A percentile compares a stretch with the other conserved stretches of the same genome.
These are phyloP conservation scores for Hymenopus coronatus DNA, from an alignment of 2,888 invertebrate species.

Conservation along the genomic window DNA sequence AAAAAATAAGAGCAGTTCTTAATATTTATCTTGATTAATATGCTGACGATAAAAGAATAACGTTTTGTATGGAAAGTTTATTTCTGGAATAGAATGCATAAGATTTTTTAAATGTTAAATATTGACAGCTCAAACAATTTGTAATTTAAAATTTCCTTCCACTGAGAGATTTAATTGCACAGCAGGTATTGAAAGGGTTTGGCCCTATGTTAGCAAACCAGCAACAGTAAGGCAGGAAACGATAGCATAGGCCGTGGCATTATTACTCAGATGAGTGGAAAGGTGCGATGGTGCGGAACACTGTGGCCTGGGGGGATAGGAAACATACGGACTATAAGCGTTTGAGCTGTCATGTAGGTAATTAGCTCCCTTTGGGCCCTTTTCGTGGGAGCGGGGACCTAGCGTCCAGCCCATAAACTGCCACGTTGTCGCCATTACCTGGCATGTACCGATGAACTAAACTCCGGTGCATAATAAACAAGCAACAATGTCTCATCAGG, in stretches of 20 bases:
- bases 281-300: neutral
- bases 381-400: neutral
- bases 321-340: neutral
- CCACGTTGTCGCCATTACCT: neutral
- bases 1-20: too few relatives aligned
- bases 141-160: too few relatives aligned
- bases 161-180: too few relatives aligned
- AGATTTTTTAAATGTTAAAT: too few relatives aligned
- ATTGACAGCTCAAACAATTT: too few relatives aligned
- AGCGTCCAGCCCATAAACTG: constrained; percentile 10
- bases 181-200: neutral
- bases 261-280: neutral
- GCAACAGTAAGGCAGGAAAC: too few relatives aligned
- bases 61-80: too few relatives aligned
- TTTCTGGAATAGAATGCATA: too few relatives aligned
- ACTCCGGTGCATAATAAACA: constrained; percentile 17
- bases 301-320: neutral
- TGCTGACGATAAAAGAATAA: too few relatives aligned
- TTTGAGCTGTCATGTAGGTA: constrained; percentile 11
- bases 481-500: constrained; percentile 21
- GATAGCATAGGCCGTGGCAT: neutral
- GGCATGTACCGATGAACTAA: neutral
- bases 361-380: neutral
- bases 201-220: neutral
- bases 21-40: too few relatives aligned